These are phyloP conservation scores for Silurus asotus DNA, from an alignment of 2,113 vertebrate species.

Conservation along the genomic window DNA sequence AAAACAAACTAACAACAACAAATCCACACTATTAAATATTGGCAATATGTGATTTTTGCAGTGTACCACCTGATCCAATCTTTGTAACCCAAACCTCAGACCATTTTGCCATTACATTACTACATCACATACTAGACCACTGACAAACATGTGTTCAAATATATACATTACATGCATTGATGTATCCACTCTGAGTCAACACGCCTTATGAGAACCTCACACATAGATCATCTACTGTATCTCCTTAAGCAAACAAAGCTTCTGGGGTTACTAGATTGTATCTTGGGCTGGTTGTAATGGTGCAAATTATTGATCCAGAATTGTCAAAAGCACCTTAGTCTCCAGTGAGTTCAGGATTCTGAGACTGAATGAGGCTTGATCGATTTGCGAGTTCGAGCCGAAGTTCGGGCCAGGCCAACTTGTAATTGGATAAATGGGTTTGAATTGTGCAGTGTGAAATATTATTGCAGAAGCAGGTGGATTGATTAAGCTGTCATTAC, in stretches of 20 bases:
- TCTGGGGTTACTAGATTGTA: neutral
- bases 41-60: neutral
- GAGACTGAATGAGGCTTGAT: conserved; percentile 30
- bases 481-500: conserved; percentile 41
- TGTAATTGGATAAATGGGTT: conserved; percentile 46
- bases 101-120: neutral
- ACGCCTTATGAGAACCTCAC: neutral
- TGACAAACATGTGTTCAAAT: neutral
- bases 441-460: conserved; percentile 36
- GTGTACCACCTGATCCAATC: neutral
- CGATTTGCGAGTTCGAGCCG: conserved; percentile 36
- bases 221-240: neutral
- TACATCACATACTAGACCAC: neutral
- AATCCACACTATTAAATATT: neutral
- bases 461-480: conserved; percentile 15
- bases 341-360: neutral
- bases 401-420: neutral
- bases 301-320: conserved; percentile 43
- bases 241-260: conserved; percentile 22
- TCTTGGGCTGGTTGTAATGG: conserved; percentile 27
- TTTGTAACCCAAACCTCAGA: neutral
- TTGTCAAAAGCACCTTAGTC: conserved; percentile 24
- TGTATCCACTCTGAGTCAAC: neutral
- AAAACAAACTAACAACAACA: neutral
- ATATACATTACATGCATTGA: neutral